Base-by-base conservation (phyloP, 2,113 vertebrate species). In the Drymodes brunneopygia region DNA sequence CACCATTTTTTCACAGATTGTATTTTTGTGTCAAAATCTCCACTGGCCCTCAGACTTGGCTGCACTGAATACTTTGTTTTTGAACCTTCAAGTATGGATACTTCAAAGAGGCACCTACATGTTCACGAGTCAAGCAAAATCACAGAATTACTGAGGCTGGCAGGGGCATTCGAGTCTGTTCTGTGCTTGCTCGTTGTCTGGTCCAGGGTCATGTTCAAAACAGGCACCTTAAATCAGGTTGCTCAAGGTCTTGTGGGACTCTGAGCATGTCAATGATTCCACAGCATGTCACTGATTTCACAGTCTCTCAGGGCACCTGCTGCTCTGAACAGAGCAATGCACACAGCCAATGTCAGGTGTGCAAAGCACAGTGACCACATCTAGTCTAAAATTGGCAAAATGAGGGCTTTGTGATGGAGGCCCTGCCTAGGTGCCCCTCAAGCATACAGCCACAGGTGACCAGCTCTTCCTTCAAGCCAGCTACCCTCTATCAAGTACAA, bases 161-260 rank as follows among this genome's bases (percentile, higher is more conserved):
- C 42, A 28, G 54, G 23, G 36, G 10, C 22, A 48, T 45, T 33
- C 0, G 0, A 11, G 28, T 18, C 60, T 33, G 14, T 10, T 4
- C 51, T 38, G 22, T 57, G 33, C n/a, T 87, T 4, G 0, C 38
- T 31, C 11, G 4, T 75, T 15, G 0, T 28, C 29, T 67, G 28
- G 4, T 8, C 28, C 38, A 40, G 66, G 10, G 24, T 54, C 20
- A 7, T 15, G 40, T 36, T 65, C 64, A 27, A 87, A 78, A 53
- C 31, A 45, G 27, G 33, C 21, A 10, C 33, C 36, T 67, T 73
- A 14, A 33, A 19, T 74, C 47, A 48, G 29, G 33, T 69, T 60
- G 44, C 38, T 64, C 12, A 36, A 58, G 25, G 48, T n/a, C 29
- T 84, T 16, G 11, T 33, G 69, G 58, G 36, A 25, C 71, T 77